Conservation (phyloP, 2,113 vertebrate species). For the Micromys minutus region DNA sequence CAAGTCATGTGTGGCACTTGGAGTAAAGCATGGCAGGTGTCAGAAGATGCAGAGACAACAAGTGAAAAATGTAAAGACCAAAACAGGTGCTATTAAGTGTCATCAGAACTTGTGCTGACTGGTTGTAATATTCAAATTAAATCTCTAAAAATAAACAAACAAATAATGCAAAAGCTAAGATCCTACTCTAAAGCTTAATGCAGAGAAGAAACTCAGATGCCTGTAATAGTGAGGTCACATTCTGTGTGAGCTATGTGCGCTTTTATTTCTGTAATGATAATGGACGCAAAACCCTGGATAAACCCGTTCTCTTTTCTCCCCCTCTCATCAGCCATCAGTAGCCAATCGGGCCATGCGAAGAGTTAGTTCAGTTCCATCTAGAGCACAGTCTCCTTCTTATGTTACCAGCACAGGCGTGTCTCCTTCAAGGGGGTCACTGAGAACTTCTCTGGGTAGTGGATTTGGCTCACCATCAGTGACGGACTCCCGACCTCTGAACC, state of each 20-base stretch:
- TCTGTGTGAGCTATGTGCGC: conserved; percentile 59
- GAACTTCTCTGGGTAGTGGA: conserved; percentile 90
- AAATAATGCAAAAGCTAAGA: conserved; percentile 33
- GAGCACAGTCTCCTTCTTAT: conserved; percentile 96
- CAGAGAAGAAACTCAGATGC: background rate
- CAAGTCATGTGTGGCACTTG: background rate
- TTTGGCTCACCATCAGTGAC: conserved; percentile 92
- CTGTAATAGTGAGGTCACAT: conserved; percentile 10
- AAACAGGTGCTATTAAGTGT: conserved; percentile 37
- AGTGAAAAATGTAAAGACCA: conserved; percentile 30
- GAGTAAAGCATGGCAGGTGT: background rate
- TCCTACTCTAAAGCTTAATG: background rate
- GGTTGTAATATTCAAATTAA: conserved; percentile 54
- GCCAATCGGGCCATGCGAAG: conserved; percentile 92
- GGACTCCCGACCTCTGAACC: conserved; percentile 89
- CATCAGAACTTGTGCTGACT: conserved; percentile 29
- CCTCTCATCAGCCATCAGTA: conserved; percentile 84
- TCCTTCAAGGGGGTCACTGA: conserved; percentile 93
- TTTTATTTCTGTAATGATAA: conserved; percentile 59
- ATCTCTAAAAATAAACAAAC: background rate
- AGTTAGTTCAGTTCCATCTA: conserved; percentile 96
- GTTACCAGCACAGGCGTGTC: conserved; percentile 88
- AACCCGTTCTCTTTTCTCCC: conserved; percentile 67
- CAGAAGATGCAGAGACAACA: conserved; percentile 22
- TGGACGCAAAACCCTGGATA: conserved; percentile 70